Evolutionary conservation across 2,888 invertebrate genomes (phyloP), one percentile per base, ranked within the genome.

Genomic region (Cryptosula pallasiana): DNA sequence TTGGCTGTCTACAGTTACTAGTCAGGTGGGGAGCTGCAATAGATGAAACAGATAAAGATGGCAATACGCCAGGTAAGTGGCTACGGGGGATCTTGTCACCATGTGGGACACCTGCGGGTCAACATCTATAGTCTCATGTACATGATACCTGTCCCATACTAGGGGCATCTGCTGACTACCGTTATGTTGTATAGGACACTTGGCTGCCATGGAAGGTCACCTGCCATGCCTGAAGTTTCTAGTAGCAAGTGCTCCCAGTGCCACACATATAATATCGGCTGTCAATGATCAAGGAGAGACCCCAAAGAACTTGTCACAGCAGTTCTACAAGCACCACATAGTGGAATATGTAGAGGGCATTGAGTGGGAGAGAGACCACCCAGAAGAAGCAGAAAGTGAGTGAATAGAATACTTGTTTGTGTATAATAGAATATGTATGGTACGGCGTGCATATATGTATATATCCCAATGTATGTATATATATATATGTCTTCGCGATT

Each of bases 221-320:
- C 78, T 85, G 25, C 80, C 82, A 0, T 84, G 84, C 72, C 75
- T 85, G 32, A 85, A 85, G 77, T 85, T 80, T 73, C 77, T 85
- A 36, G 81, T 85, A 27, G 81, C 81, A 57, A 75, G 76, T 54
- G 79, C 77, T 45, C 72, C 73, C 9, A 74, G 73, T 69, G 71
- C 70, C 1, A 76, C 78, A 25, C 79, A 81, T 63, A 77, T 83
- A 1, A 76, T 85, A 1, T 79, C 80, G 1, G 84, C 82, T 20
- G 76, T 84, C n/a, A 85, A 85, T 72, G 84, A 85, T 77, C 83
- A 85, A 69, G 85, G 85, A 1, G 85, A 85, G 74, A 83, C 83
- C 1, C 82, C 85, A 1, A 83, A 83, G 72, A 84, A 83, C 75
- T 76, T 85, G 69, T 82, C 84, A 16, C 81, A 83, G 73, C 83